These are phyloP conservation scores for Glaucidium brasilianum DNA, from an alignment of 2,113 vertebrate species.

Conservation along the genomic window DNA sequence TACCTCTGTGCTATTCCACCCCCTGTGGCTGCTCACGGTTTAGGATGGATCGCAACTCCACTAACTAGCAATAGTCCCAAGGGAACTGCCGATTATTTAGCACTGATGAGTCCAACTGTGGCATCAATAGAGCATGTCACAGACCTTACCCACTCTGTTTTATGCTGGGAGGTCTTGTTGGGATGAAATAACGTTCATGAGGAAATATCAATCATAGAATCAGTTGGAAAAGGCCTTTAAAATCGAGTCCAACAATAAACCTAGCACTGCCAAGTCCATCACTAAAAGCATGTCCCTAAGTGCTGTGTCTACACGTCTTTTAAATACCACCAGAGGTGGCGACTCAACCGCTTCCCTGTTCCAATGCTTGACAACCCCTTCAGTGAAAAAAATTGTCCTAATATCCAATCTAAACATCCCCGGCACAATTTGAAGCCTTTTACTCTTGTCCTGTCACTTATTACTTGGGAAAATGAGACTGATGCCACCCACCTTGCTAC, in stretches of 20 bases:
- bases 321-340: not conserved
- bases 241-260: not conserved
- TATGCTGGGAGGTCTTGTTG: not conserved
- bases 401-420: not conserved
- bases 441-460: not conserved
- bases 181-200: not conserved
- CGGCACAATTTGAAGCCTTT: not conserved
- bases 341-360: not conserved
- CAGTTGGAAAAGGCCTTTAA: not conserved
- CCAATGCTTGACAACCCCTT: not conserved
- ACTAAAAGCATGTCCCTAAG: not conserved
- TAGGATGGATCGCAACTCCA: not conserved
- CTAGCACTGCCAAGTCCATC: not conserved
- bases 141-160: not conserved
- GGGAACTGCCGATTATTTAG: not conserved
- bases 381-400: not conserved
- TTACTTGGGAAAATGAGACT: not conserved
- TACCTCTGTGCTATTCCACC: not conserved
- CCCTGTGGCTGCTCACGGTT: not conserved
- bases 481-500: not conserved
- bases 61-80: not conserved
- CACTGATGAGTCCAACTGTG: not conserved
- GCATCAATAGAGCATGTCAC: not conserved
- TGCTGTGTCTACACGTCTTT: not conserved
- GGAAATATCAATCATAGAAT: not conserved